phyloP scores from a whole-genome alignment of 2,113 vertebrate genomes.

The Periophthalmodon schlosseri region DNA sequence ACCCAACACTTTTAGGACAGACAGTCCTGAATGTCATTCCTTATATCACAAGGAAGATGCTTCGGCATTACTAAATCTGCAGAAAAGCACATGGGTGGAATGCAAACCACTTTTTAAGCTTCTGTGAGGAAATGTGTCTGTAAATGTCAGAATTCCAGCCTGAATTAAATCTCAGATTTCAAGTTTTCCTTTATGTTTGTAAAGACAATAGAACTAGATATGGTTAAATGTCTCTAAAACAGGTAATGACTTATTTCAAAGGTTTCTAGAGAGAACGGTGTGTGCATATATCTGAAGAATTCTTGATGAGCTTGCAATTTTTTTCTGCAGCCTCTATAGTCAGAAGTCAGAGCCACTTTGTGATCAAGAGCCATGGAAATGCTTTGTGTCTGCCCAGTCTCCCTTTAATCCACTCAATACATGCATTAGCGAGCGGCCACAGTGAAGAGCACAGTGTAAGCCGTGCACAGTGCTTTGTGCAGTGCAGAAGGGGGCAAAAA shows the following conservation, averaged over 20 bases:
- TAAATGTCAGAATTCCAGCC: no score
- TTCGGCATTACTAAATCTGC: background rate
- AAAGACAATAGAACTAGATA: no score
- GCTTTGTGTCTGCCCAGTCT: constrained; percentile 51
- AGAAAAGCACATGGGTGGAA: background rate
- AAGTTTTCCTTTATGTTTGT: no score
- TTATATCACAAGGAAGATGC: background rate
- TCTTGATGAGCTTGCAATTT: constrained; percentile 28
- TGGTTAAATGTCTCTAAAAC: background rate
- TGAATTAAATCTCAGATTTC: no score
- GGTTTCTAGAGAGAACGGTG: background rate
- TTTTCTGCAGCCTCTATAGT: constrained; percentile 30
- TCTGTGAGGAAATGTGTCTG: no score
- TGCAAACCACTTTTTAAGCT: no score
- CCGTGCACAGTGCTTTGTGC: constrained; percentile 51
- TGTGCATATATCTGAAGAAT: constrained; percentile 36
- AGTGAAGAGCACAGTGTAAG: constrained; percentile 42
- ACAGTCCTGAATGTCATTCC: background rate
- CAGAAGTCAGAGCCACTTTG: constrained; percentile 35
- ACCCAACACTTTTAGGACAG: constrained; percentile 17
- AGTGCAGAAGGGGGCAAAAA: constrained; percentile 24
- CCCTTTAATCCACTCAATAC: constrained; percentile 59
- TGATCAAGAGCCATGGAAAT: constrained; percentile 63
- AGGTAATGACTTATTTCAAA: background rate
- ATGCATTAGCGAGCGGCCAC: constrained; percentile 45